Conservation (phyloP, 2,113 vertebrate genomes). For the Fulmarus glacialis region DNA sequence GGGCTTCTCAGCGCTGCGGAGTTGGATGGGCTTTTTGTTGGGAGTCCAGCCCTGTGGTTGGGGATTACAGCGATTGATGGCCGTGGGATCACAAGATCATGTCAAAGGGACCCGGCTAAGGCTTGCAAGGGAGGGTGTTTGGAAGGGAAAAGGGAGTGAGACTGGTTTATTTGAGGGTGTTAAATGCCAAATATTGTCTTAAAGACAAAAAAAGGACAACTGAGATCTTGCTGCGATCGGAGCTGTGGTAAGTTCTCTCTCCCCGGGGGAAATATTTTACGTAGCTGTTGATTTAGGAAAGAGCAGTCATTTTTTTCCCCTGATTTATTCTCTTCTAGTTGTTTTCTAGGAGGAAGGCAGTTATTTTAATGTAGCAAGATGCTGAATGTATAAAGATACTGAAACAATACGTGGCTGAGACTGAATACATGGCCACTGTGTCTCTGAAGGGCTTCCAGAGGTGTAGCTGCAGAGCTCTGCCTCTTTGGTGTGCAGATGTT, state of each 20-base stretch:
- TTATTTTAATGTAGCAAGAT: not conserved
- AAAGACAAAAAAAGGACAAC: not conserved
- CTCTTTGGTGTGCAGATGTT: not conserved
- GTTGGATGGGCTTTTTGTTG: not conserved
- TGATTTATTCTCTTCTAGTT: not conserved
- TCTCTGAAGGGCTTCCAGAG: not conserved
- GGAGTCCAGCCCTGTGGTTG: too few relatives aligned
- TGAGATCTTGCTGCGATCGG: not conserved
- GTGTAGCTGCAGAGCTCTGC: not conserved
- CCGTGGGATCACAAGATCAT: not conserved
- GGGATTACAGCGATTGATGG: not conserved
- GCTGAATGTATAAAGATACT: not conserved
- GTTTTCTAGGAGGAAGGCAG: not conserved
- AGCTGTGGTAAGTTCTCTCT: not conserved
- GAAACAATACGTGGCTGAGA: not conserved
- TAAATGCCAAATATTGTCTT: conserved; percentile 16
- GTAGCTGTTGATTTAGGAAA: conserved; percentile 22
- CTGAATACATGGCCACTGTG: not conserved
- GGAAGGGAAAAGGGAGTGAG: not conserved
- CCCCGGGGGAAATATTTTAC: not conserved
- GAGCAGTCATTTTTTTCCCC: not conserved
- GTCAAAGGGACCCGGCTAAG: not conserved
- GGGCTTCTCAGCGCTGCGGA: not conserved
- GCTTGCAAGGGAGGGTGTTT: not conserved
- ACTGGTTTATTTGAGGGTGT: not conserved